Evolutionary conservation across 2,113 vertebrate species (phyloP).

Genomic region (Tricholaema leucomelas): DNA sequence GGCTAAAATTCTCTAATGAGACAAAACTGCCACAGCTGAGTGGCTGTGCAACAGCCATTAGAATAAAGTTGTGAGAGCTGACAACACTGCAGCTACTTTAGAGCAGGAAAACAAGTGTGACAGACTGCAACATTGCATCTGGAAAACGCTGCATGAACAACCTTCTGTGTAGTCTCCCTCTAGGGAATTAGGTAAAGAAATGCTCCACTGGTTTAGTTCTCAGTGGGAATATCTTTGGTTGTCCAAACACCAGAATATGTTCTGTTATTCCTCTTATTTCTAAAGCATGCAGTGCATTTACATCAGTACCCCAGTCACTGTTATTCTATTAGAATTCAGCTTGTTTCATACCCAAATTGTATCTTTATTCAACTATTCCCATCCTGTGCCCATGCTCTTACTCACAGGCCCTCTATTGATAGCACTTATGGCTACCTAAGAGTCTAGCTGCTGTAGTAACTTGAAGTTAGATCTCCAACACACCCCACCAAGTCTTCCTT

Average conservation of each 20-base stretch:
- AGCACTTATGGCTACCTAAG: neutral
- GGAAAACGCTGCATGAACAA: neutral
- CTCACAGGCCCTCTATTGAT: neutral
- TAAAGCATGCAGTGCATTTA: neutral
- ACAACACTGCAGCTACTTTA: neutral
- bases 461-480: neutral
- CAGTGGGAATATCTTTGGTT: neutral
- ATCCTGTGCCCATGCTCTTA: neutral
- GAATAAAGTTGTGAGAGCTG: neutral
- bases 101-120: neutral
- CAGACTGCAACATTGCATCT: neutral
- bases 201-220: neutral
- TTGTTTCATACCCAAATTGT: neutral
- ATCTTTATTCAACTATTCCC: neutral
- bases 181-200: neutral
- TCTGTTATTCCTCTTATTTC: neutral
- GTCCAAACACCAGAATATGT: rapidly evolving
- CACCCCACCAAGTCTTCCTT: neutral
- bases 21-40: neutral
- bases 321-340: neutral
- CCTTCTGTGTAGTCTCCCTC: neutral
- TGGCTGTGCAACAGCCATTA: neutral
- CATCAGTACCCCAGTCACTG: neutral
- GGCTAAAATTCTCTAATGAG: neutral
- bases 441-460: neutral